Evolutionary conservation across 2,888 invertebrate genomes (phyloP).

Genomic region (Philereme vetulata): DNA sequence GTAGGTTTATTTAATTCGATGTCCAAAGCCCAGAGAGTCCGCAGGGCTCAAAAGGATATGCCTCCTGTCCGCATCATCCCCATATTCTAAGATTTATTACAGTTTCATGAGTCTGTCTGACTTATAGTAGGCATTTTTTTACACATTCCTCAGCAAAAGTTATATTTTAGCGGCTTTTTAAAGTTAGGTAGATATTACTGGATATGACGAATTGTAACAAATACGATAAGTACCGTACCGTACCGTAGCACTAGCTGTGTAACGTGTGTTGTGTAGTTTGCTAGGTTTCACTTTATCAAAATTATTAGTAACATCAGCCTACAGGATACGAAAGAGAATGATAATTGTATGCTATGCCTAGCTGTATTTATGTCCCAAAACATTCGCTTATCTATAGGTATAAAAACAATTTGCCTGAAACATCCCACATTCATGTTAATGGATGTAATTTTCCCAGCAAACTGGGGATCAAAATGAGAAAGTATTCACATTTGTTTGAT

Average conservation of each 20-base stretch:
- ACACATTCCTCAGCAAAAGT: neutral
- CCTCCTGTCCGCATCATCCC: neutral
- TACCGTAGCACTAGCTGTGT: too few species aligned
- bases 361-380: too few species aligned
- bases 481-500: slow-evolving; percentile 1
- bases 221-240: too few species aligned
- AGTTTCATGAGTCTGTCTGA: slow-evolving; percentile 1
- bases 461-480: neutral
- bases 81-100: slow-evolving; percentile 8
- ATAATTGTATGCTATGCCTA: too few species aligned
- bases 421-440: slow-evolving; percentile 20
- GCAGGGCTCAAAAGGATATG: slow-evolving; percentile 2
- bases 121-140: neutral
- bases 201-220: too few species aligned
- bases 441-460: slow-evolving; percentile 6
- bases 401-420: slow-evolving; percentile 1
- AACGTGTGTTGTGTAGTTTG: neutral
- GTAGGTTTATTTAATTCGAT: too few species aligned
- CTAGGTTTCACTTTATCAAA: neutral
- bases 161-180: neutral
- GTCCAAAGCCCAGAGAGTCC: neutral
- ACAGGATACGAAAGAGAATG: too few species aligned
- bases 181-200: too few species aligned
- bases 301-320: slow-evolving; percentile 1
- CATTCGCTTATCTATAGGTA: too few species aligned